These are phyloP conservation scores for Trachelus tabidus DNA, from an alignment of 2,888 invertebrate species.

Conservation along the genomic window DNA sequence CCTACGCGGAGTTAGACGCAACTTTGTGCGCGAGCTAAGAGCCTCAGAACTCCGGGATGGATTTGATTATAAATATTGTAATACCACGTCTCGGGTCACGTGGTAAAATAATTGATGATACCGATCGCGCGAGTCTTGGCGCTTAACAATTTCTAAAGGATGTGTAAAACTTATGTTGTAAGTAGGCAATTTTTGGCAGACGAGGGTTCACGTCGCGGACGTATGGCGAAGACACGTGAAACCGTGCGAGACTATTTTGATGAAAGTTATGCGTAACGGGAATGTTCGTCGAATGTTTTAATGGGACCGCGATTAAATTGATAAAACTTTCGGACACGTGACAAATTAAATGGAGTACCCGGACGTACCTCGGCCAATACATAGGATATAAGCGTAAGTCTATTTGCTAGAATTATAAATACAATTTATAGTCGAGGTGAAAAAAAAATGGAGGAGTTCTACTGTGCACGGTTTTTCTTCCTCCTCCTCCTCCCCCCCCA, in stretches of 20 bases:
- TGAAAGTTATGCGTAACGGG: not conserved
- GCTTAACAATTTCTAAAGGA: slow-evolving; percentile 35
- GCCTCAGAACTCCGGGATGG: not conserved
- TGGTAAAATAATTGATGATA: slow-evolving; percentile 22
- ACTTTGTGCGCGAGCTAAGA: not conserved
- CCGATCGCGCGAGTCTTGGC: slow-evolving; percentile 32
- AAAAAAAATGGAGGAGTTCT: not conserved
- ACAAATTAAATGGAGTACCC: not conserved
- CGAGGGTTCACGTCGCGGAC: slow-evolving; percentile 8
- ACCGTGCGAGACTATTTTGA: not conserved
- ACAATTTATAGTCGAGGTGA: slow-evolving; percentile 3
- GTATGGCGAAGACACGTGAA: not conserved
- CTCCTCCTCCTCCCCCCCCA: too few relatives aligned
- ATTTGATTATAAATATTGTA: slow-evolving; percentile 21
- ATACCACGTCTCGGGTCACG: slow-evolving; percentile 29
- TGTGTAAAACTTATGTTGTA: slow-evolving; percentile 33
- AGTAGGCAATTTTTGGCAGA: slow-evolving; percentile 34
- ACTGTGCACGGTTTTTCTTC: not conserved
- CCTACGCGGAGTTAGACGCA: not conserved
- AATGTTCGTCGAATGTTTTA: not conserved
- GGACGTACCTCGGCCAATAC: slow-evolving; percentile 3
- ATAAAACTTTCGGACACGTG: not conserved
- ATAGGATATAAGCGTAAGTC: slow-evolving; percentile 7
- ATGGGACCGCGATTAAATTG: not conserved
- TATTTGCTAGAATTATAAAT: slow-evolving; percentile 8